Evolutionary conservation across 2,797 vertebrate genomes (phyloP), one percentile per base, ranked within the genome.

Genomic region (Scolopax rusticola): DNA sequence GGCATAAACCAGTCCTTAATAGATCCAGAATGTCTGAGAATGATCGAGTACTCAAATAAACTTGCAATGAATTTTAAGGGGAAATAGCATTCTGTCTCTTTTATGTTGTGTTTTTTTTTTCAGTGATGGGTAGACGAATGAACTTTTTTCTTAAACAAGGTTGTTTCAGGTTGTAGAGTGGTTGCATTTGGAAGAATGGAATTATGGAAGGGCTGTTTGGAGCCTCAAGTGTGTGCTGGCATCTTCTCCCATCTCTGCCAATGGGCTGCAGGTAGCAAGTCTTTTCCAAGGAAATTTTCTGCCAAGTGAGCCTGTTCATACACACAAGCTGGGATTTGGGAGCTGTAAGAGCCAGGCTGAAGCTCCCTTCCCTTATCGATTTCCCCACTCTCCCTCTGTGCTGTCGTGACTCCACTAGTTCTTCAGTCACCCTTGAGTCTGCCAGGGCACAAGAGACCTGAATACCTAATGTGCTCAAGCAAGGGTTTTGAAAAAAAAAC

Each of bases 21-120:
- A 95, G 90, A 90, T 89, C 77, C 45, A 61, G 48, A 81, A 87
- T 70, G 78, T 71, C 84, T 87, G 81, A 84, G 86, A 32, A 77
- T 94, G 93, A 94, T 57, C 0, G 1, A 96, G 40, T 90, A 60
- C 70, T 95, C 80, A 93, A 90, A 96, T 96, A 95, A 95, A 91
- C 83, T 91, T 84, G 56, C 74, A 80, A 84, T 95, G 86, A 90
- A 90, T 95, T 95, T 93, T 89, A 80, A 84, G 75, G 64, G 41
- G 11, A 89, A 95, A 71, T 57, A 79, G 60, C 70, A 89, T 84
- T 84, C 76, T 95, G 48, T 83, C 77, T 82, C 33, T 86, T 74
- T 77, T 75, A 84, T 50, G 41, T 79, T 25, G 25, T 1, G 6
- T 23, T 47, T 19, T 9, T 18, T 9, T 70, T 90, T 89, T 18